phyloP scores from a whole-genome alignment of 2,888 invertebrate species.

The Steinernema hermaphroditum region DNA sequence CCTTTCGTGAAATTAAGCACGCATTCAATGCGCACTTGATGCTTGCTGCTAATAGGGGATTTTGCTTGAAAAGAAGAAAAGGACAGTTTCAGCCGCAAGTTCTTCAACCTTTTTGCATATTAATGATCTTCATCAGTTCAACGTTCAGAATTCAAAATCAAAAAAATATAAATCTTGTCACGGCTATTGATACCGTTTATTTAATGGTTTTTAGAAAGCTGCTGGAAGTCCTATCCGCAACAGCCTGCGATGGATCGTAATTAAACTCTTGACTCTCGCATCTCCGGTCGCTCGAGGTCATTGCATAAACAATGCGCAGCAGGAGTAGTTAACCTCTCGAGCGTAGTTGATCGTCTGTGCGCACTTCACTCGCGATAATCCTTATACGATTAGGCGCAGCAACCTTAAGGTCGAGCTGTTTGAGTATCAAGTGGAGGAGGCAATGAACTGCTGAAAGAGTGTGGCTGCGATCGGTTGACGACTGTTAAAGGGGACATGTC shows the following conservation, averaged over 20 bases:
- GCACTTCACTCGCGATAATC: constrained; percentile 26
- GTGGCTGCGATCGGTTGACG: too few species aligned
- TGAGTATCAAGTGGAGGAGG: not conserved
- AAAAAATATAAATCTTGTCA: too few species aligned
- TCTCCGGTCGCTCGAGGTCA: constrained; percentile 20
- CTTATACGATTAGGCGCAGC: constrained; percentile 12
- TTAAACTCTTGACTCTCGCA: constrained; percentile 23
- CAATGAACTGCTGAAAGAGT: not conserved
- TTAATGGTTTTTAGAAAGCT: too few species aligned
- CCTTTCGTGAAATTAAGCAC: not conserved
- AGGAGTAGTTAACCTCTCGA: not conserved
- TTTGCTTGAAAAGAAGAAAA: too few species aligned
- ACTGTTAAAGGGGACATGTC: too few species aligned
- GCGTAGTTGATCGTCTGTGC: constrained; percentile 24
- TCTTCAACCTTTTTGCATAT: too few species aligned
- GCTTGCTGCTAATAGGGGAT: not conserved
- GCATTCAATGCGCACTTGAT: not conserved
- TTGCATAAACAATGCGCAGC: constrained; percentile 18
- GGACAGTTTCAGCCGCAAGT: too few species aligned
- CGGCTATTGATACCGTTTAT: too few species aligned
- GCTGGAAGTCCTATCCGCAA: not conserved
- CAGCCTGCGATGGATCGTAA: not conserved
- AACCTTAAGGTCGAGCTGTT: constrained; percentile 18
- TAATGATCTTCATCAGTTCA: too few species aligned
- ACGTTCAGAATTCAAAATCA: too few species aligned